Percentiles rank a stretch among this genome's conserved stretches.
phyloP scores from a whole-genome alignment of 1,140 invertebrate genomes.

The silkworm (Bombyx mori) region DNA sequence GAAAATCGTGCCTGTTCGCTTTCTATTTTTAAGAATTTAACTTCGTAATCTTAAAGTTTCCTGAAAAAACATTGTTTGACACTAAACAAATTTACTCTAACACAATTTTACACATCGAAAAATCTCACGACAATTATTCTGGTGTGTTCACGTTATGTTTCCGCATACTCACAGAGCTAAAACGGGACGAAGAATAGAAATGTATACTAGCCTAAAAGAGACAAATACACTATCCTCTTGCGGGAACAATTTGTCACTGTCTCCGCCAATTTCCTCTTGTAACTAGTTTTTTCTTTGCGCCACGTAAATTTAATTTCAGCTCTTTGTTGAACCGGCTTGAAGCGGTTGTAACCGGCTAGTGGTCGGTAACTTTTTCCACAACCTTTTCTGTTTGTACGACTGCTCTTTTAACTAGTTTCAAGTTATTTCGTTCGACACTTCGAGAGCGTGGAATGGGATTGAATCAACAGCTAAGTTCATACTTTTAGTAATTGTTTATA shows the following conservation, averaged over 20 bases:
- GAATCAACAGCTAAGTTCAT: too few relatives aligned
- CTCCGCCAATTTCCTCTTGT: slow-evolving; percentile 66
- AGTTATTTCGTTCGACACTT: too few relatives aligned
- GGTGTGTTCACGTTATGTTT: slow-evolving; percentile 22
- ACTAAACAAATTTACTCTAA: background rate
- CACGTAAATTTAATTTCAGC: slow-evolving; percentile 67
- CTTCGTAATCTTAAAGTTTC: too few relatives aligned
- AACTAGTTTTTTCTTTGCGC: slow-evolving; percentile 67
- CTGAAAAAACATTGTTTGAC: too few relatives aligned
- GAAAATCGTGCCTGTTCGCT: too few relatives aligned
- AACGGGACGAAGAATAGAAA: slow-evolving; percentile 17
- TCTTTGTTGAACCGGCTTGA: slow-evolving; percentile 57
- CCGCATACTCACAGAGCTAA: slow-evolving; percentile 16
- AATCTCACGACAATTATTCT: slow-evolving; percentile 27
- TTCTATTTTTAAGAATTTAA: too few relatives aligned
- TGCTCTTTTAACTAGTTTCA: too few relatives aligned
- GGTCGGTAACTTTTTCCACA: slow-evolving; percentile 23
- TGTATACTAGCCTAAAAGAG: slow-evolving; percentile 29
- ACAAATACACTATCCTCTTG: slow-evolving; percentile 43
- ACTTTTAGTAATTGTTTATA: too few relatives aligned
- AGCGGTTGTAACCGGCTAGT: slow-evolving; percentile 34
- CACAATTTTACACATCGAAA: background rate
- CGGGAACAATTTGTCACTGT: slow-evolving; percentile 66
- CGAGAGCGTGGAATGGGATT: too few relatives aligned
- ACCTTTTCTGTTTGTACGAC: slow-evolving; percentile 5